Evolutionary conservation across 1,140 invertebrate genomes (phyloP), one percentile per base, ranked within the genome.

Genomic region (Belonocnema kinseyi): DNA sequence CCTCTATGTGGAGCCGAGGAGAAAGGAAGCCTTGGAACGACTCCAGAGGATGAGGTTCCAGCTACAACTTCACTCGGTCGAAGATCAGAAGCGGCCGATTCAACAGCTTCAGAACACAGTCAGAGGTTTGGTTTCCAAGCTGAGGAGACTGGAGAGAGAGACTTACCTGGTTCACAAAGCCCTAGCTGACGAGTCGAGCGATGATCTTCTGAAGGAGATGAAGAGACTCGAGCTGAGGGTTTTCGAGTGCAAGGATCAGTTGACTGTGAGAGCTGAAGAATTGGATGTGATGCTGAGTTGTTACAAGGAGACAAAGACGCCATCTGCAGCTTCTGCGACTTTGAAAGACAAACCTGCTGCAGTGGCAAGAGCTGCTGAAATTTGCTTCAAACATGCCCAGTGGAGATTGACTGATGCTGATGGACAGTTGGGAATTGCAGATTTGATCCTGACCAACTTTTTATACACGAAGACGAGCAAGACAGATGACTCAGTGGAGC

Each of bases 351-450:
- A 95, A 81, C 94, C 94, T 51, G 93, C 95, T 0, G 94, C 94
- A 3, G 95, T 97, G 50, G 95, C 97, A 11, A 92, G 98, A 58
- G 95, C 97, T 26, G 98, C 98, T 88, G 98, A 99, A 92, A 99
- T 99, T 82, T 99, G 97, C 89, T 99, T 99, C 88, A 99, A 99
- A 90, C 97, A 98, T 89, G 98, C 98, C n/a, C 96, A 98, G 81
- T 99, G 99, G 99, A 91, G 98, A 73, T 93, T 99, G 33, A 99
- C 98, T 0, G 98, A 99, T 90, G 95, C 96, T 8, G 98, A 99
- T 93, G 98, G 99, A 0, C 98, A 99, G 89, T 94, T 99, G 70
- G 98, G 98, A 70, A 98, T 99, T 81, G 96, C 98, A 3, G 98
- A 99, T 92, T 92, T 99, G 53, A 95, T 98, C 21, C 94, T 99